Evolutionary conservation across 2,113 vertebrate genomes (phyloP), one percentile per base, ranked within the genome.

Genomic region (Synodontis membranacea): DNA sequence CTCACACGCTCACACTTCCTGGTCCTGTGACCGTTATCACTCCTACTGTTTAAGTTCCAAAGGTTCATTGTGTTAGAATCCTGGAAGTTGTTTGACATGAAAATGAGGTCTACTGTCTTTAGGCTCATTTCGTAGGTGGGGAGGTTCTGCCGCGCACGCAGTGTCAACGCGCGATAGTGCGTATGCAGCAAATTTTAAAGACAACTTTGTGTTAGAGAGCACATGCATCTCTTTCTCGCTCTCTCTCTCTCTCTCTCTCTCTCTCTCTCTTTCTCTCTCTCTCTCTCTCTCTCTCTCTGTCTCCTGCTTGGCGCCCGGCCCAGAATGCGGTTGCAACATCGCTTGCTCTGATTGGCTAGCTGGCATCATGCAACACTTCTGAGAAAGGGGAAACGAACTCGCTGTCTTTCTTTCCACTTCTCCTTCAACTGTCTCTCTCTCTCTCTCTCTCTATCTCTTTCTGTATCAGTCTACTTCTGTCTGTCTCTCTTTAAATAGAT

Each of bases 241-340:
- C 25, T 75, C 21, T 31, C 9, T 78, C 46, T 78, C 14, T 48
- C 74, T 52, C 48, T 50, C 28, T 76, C 25, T 50, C 48, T n/a
- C 34, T 81, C 82, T 80, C 42, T 86, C 84, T 85, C 87, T 86
- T 79, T 86, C 78, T 88, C n/a, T 80, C 25, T 39, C 50, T 72
- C 50, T 86, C 46, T 48, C 83, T 89, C 52, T 86, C 54, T 80
- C 72, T 86, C 72, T 86, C 50, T 83, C 74, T 42, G 8, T 72
- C 62, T 37, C 87, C 58, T 90, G 94, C 93, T 93, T 95, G 94
- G 94, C 93, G 87, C 89, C 90, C 42, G 84, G 93, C 94, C 94
- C 93, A 94, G 93, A 94, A 93, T 95, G 93, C 93, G 68, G 72
- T 89, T 95, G 93, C 93, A 94, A 91, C 93, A 94, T 93, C 88